A percentile compares a stretch with the other conserved stretches of the same genome.
Conservation (phyloP, 1,140 invertebrate genomes). For the Augochlora pura region DNA sequence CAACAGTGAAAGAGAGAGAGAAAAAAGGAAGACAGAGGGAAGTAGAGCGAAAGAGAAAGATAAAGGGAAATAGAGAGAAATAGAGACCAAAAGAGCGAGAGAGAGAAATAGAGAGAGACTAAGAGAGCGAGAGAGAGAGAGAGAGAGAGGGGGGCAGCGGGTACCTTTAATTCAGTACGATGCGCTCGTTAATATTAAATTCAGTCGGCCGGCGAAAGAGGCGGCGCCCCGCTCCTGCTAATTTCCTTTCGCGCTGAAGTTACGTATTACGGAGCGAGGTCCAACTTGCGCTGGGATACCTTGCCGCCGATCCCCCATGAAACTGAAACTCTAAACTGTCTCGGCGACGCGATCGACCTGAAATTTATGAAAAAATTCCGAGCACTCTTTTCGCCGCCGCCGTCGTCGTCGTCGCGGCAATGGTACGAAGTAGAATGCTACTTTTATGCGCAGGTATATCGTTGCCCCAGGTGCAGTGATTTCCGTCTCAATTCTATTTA, state of each 20-base stretch:
- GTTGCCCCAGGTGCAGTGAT: too few relatives aligned
- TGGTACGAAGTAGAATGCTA: neutral
- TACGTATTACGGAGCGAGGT: slow-evolving; percentile 22
- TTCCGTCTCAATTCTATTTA: too few relatives aligned
- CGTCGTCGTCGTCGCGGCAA: too few relatives aligned
- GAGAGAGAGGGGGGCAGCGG: neutral
- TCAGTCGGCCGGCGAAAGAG: slow-evolving; percentile 21
- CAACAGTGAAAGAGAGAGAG: too few relatives aligned
- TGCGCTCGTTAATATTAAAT: slow-evolving; percentile 59
- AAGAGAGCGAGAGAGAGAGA: too few relatives aligned
- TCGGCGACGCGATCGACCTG: too few relatives aligned
- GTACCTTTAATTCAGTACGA: slow-evolving; percentile 49
- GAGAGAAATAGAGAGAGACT: neutral
- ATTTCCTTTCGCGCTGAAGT: slow-evolving; percentile 32
- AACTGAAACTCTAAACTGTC: slow-evolving; percentile 13
- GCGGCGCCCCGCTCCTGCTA: neutral
- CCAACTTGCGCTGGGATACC: slow-evolving; percentile 9
- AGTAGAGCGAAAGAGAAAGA: too few relatives aligned
- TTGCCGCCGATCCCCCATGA: neutral
- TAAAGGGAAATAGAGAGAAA: neutral
- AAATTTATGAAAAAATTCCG: slow-evolving; percentile 34
- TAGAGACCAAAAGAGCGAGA: too few relatives aligned
- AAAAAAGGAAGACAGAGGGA: too few relatives aligned
- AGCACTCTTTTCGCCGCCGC: neutral
- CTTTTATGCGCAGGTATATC: neutral